Percentiles rank a stretch among this genome's conserved stretches.
These are phyloP conservation scores for Alosa sapidissima DNA, from an alignment of 2,797 vertebrate genomes.

Conservation along the genomic window DNA sequence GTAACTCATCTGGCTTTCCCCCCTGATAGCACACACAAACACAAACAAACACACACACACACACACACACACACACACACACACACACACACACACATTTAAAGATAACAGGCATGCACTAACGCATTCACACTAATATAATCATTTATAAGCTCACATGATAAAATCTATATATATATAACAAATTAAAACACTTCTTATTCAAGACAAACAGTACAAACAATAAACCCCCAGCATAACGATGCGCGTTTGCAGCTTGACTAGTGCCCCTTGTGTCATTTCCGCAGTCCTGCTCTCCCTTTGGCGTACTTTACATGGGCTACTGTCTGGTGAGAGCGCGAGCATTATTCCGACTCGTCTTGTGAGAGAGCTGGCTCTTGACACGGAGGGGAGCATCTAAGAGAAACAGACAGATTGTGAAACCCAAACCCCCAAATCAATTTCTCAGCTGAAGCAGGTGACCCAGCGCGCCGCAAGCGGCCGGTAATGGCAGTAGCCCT, in stretches of 20 bases:
- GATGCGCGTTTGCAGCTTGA: background rate
- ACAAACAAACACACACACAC: slow-evolving; percentile 25
- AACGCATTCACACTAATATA: slow-evolving; percentile 24
- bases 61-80: slow-evolving; percentile 23
- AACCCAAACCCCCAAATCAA: slow-evolving; percentile 59
- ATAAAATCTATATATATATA: background rate
- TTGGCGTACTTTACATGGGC: background rate
- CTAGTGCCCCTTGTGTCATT: background rate
- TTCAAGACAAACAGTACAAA: background rate
- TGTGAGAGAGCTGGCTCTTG: background rate
- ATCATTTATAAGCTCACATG: background rate
- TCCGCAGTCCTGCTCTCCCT: background rate
- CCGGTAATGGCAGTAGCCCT: slow-evolving; percentile 55
- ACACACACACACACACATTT: slow-evolving; percentile 22
- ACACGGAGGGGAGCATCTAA: slow-evolving; percentile 13
- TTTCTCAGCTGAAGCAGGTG: slow-evolving; percentile 61
- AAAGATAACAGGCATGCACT: background rate
- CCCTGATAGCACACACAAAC: background rate
- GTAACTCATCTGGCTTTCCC: background rate
- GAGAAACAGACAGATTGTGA: slow-evolving; percentile 24
- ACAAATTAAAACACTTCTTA: background rate
- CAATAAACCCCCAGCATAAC: background rate
- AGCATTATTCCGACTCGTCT: background rate
- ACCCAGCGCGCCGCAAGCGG: slow-evolving; percentile 52
- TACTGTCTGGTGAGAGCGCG: background rate